Percentiles rank a stretch among this genome's conserved stretches.
phyloP scores from a whole-genome alignment of 2,797 vertebrate genomes.

The Muscicapa comitata region DNA sequence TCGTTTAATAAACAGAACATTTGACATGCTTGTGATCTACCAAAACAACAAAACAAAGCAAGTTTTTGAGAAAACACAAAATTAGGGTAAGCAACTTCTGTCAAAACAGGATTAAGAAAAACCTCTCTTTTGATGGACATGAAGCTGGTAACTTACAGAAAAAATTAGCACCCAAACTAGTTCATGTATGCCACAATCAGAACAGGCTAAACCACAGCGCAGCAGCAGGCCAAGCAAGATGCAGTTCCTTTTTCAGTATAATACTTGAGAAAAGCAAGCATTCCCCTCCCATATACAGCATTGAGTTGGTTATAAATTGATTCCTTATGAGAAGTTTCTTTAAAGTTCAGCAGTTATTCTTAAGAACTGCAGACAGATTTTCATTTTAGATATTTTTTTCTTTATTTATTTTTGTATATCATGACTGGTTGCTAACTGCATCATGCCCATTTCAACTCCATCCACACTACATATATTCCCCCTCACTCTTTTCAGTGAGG shows the following conservation, averaged over 20 bases:
- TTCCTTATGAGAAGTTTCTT: not conserved
- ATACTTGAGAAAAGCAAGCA: not conserved
- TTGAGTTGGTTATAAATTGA: not conserved
- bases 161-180: not conserved
- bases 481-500: not conserved
- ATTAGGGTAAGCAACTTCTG: not conserved
- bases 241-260: not conserved
- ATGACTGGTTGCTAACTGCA: not conserved
- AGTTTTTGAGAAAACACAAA: not conserved
- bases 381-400: not conserved
- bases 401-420: not conserved
- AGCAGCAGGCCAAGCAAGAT: not conserved
- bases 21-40: not conserved
- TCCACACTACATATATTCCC: not conserved
- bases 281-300: not conserved
- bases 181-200: not conserved
- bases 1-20: not conserved
- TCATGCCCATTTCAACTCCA: not conserved
- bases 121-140: rapidly evolving
- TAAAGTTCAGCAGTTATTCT: not conserved
- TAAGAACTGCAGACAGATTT: not conserved
- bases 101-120: not conserved
- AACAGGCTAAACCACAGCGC: not conserved
- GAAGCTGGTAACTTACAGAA: not conserved
- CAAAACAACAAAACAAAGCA: not conserved